A percentile compares a stretch with the other conserved stretches of the same genome.
These are phyloP conservation scores for Stictocephala bisonia DNA, from an alignment of 2,888 invertebrate genomes.

Conservation along the genomic window DNA sequence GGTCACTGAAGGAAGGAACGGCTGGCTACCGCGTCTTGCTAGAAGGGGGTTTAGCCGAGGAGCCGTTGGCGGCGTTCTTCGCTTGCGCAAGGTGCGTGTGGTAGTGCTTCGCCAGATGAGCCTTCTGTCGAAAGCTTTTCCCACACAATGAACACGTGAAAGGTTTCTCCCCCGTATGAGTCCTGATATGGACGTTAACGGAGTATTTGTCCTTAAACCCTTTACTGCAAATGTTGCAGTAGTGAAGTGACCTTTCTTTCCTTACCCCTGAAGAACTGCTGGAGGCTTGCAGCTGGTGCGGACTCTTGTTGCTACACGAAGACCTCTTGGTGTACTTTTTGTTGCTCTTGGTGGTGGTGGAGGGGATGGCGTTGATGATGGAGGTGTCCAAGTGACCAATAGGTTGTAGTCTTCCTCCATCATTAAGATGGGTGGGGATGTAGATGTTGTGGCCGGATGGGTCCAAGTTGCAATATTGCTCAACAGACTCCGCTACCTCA, in stretches of 20 bases:
- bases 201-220: constrained; percentile 97
- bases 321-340: constrained; percentile 72
- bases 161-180: constrained; percentile 98
- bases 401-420: constrained; percentile 64
- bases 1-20: not conserved
- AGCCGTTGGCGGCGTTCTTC: constrained; percentile 52
- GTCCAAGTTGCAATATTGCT: constrained; percentile 62
- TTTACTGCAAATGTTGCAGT: constrained; percentile 93
- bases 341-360: constrained; percentile 67
- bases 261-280: constrained; percentile 49
- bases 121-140: constrained; percentile 92
- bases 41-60: constrained; percentile 28
- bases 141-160: constrained; percentile 95
- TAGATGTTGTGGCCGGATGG: constrained; percentile 36
- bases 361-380: constrained; percentile 72
- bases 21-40: constrained; percentile 45
- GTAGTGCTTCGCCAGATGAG: constrained; percentile 92
- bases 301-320: constrained; percentile 65
- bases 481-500: constrained; percentile 82
- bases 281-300: constrained; percentile 62
- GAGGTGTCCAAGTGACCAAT: constrained; percentile 66
- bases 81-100: constrained; percentile 89
- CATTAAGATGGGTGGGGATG: constrained; percentile 67
- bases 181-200: constrained; percentile 96
- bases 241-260: constrained; percentile 89